These are phyloP conservation scores for Alitta virens DNA, from an alignment of 2,888 invertebrate species.

Conservation along the genomic window DNA sequence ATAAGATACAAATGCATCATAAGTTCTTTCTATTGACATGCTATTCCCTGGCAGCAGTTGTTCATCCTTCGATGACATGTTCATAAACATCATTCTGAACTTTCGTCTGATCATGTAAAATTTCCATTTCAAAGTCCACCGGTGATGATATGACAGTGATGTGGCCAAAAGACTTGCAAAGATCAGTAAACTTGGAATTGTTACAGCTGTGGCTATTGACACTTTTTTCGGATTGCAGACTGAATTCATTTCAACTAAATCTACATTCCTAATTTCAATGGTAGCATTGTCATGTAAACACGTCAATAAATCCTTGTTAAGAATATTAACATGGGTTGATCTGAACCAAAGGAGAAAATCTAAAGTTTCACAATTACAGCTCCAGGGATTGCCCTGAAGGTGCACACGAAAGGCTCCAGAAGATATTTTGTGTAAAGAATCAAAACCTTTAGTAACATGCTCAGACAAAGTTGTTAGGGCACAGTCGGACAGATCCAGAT, in stretches of 20 bases:
- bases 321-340: background rate
- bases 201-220: background rate
- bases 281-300: background rate
- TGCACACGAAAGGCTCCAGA: background rate
- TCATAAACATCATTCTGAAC: background rate
- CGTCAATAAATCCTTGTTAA: background rate
- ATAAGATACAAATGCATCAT: background rate
- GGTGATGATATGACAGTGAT: background rate
- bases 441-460: background rate
- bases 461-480: background rate
- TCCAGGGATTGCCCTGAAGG: background rate
- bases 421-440: background rate
- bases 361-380: background rate
- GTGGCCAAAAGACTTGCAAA: background rate
- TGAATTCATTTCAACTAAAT: background rate
- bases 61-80: background rate
- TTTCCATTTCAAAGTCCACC: background rate
- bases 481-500: background rate
- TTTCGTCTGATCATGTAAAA: background rate
- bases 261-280: background rate
- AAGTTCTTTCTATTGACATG: background rate
- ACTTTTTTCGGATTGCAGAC: background rate
- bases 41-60: background rate
- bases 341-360: background rate
- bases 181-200: background rate